phyloP scores from a whole-genome alignment of 2,888 invertebrate species.

The Axea sp. region DNA sequence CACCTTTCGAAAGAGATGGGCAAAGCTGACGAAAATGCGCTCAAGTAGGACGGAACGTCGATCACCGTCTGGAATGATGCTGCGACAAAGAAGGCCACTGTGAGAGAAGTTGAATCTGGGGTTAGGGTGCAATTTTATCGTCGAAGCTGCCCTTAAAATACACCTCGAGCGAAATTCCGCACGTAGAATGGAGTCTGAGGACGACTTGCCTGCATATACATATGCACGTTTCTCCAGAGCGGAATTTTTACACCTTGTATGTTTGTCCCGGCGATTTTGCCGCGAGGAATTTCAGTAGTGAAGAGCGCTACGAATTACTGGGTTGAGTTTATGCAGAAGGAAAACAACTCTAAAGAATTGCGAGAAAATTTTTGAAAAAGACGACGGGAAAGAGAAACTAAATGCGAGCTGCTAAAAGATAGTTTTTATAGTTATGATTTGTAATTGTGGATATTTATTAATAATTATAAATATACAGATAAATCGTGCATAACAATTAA shows the following conservation, averaged over 20 bases:
- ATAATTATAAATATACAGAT: too few relatives aligned
- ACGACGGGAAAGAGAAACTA: too few relatives aligned
- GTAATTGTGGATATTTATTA: too few relatives aligned
- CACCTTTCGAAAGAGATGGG: slow-evolving; percentile 67
- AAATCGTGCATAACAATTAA: too few relatives aligned
- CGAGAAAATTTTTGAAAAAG: too few relatives aligned
- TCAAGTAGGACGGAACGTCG: slow-evolving; percentile 55
- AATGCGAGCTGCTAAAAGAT: too few relatives aligned
- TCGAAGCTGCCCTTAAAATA: slow-evolving; percentile 75
- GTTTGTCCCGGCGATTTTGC: slow-evolving; percentile 47
- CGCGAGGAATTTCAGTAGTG: slow-evolving; percentile 37
- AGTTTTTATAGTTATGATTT: too few relatives aligned
- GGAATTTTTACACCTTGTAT: slow-evolving; percentile 75
- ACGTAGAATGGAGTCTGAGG: slow-evolving; percentile 74
- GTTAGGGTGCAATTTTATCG: slow-evolving; percentile 76
- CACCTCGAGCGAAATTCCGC: slow-evolving; percentile 75
- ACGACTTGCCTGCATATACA: slow-evolving; percentile 41
- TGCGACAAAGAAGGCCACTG: slow-evolving; percentile 53
- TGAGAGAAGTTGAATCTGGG: slow-evolving; percentile 62
- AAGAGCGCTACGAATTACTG: slow-evolving; percentile 13
- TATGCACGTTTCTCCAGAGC: slow-evolving; percentile 66
- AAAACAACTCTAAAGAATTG: too few relatives aligned
- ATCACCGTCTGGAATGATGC: slow-evolving; percentile 56
- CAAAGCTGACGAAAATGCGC: slow-evolving; percentile 37
- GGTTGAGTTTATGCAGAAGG: slow-evolving; percentile 10